Percentiles rank a stretch among this genome's conserved stretches.
These are phyloP conservation scores for Ciconia maguari DNA, from an alignment of 2,113 vertebrate species.

Conservation along the genomic window DNA sequence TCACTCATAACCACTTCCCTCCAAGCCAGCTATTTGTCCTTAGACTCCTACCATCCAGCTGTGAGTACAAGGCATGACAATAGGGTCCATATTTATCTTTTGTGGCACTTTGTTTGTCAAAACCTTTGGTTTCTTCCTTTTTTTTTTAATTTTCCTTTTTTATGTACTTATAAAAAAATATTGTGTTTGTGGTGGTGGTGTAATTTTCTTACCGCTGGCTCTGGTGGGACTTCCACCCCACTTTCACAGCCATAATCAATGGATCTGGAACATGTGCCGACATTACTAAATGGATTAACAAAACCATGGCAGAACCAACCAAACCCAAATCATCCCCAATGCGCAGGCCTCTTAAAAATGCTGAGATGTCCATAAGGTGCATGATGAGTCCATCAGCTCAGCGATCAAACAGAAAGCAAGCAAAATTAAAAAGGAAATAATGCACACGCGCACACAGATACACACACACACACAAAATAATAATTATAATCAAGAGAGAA, in stretches of 20 bases:
- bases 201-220: conserved; percentile 17
- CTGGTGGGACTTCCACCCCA: conserved; percentile 36
- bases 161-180: conserved; percentile 61
- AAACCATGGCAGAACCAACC: conserved; percentile 16
- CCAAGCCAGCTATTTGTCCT: conserved; percentile 40
- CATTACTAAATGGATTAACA: not conserved
- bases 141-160: not conserved
- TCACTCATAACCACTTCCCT: conserved; percentile 24
- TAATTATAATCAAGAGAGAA: conserved; percentile 36
- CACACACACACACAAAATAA: conserved; percentile 7
- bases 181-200: conserved; percentile 13
- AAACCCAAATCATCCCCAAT: conserved; percentile 14
- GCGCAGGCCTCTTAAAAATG: conserved; percentile 14
- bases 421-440: not conserved
- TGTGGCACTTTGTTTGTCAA: conserved; percentile 80
- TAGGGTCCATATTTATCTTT: conserved; percentile 50
- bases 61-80: conserved; percentile 55
- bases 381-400: conserved; percentile 45
- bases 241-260: conserved; percentile 55
- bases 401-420: conserved; percentile 42
- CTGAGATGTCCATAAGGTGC: conserved; percentile 51
- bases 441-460: not conserved
- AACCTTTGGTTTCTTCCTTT: conserved; percentile 89
- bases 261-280: conserved; percentile 34
- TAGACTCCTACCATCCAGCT: conserved; percentile 53